These are phyloP conservation scores for Myripristis murdjan DNA, from an alignment of 2,797 vertebrate genomes.

Conservation along the genomic window DNA sequence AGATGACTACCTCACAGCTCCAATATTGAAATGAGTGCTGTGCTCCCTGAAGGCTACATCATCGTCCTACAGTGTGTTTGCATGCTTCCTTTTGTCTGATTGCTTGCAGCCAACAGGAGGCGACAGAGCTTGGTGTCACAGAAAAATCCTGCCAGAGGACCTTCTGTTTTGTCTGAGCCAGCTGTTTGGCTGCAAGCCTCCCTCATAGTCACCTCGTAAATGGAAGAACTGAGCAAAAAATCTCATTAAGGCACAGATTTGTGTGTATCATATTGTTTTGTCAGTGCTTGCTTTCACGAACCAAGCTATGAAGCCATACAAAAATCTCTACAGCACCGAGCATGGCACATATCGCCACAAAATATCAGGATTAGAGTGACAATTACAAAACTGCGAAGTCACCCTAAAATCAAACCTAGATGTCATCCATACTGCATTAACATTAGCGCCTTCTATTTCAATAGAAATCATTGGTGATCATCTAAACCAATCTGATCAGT, in stretches of 20 bases:
- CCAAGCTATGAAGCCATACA: slow-evolving; percentile 42
- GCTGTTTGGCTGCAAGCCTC: slow-evolving; percentile 13
- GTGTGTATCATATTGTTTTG: slow-evolving; percentile 19
- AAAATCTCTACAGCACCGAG: slow-evolving; percentile 74
- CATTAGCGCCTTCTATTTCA: slow-evolving; percentile 6
- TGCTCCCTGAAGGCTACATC: slow-evolving; percentile 19
- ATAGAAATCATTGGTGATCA: slow-evolving; percentile 8
- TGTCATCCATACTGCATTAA: slow-evolving; percentile 8
- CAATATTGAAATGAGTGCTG: slow-evolving; percentile 45
- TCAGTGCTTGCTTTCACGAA: slow-evolving; percentile 24
- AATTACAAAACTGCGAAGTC: slow-evolving; percentile 10
- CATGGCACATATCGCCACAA: background rate
- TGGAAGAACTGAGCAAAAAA: slow-evolving; percentile 25
- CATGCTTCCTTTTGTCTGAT: background rate
- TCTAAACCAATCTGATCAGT: slow-evolving; percentile 13
- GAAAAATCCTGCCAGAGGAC: slow-evolving; percentile 39
- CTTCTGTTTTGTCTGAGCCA: background rate
- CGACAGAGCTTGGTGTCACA: slow-evolving; percentile 23
- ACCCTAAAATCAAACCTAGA: background rate
- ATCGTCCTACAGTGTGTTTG: slow-evolving; percentile 27
- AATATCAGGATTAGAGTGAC: background rate
- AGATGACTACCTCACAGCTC: slow-evolving; percentile 34
- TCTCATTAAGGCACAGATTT: slow-evolving; percentile 3
- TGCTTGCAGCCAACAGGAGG: slow-evolving; percentile 41
- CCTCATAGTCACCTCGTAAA: slow-evolving; percentile 22